Percentiles rank a stretch among this genome's conserved stretches.
Conservation (phyloP, 1,140 invertebrate species). For the Drosophila melanogaster region DNA sequence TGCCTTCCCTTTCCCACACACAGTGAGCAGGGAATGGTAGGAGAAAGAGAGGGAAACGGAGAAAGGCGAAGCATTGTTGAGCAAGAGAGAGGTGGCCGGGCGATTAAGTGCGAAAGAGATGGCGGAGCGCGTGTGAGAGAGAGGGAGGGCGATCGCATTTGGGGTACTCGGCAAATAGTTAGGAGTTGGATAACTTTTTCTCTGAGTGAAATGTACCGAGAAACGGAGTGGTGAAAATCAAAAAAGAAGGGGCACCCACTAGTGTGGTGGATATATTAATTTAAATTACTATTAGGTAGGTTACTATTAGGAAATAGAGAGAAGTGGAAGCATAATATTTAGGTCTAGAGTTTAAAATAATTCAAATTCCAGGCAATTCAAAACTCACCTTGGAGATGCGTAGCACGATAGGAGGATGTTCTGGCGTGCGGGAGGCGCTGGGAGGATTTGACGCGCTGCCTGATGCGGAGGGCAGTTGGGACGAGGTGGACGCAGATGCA, state of each 20-base stretch:
- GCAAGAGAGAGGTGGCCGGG: not conserved
- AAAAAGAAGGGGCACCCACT: not conserved
- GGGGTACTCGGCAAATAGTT: conserved; percentile 8
- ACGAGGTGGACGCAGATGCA: conserved; percentile 76
- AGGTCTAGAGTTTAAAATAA: too few relatives aligned
- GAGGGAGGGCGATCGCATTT: conserved; percentile 10
- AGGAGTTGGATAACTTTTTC: conserved; percentile 8
- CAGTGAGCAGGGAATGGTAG: not conserved
- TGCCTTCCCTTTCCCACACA: conserved; percentile 70
- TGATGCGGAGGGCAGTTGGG: conserved; percentile 54
- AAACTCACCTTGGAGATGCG: conserved; percentile 86
- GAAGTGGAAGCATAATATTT: too few relatives aligned
- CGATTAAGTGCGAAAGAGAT: conserved; percentile 1
- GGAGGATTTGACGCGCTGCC: conserved; percentile 49
- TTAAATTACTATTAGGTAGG: not conserved
- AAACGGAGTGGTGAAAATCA: not conserved
- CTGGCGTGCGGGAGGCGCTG: conserved; percentile 75
- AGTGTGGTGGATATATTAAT: not conserved
- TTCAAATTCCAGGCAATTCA: not conserved
- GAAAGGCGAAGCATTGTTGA: conserved; percentile 1
- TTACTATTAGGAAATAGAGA: too few relatives aligned
- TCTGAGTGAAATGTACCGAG: conserved; percentile 12
- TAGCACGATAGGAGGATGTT: conserved; percentile 86
- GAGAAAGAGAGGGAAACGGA: not conserved
- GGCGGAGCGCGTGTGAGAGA: not conserved